A percentile compares a stretch with the other conserved stretches of the same genome.
phyloP scores from a whole-genome alignment of 1,140 invertebrate species.

The Heliconius melpomene region DNA sequence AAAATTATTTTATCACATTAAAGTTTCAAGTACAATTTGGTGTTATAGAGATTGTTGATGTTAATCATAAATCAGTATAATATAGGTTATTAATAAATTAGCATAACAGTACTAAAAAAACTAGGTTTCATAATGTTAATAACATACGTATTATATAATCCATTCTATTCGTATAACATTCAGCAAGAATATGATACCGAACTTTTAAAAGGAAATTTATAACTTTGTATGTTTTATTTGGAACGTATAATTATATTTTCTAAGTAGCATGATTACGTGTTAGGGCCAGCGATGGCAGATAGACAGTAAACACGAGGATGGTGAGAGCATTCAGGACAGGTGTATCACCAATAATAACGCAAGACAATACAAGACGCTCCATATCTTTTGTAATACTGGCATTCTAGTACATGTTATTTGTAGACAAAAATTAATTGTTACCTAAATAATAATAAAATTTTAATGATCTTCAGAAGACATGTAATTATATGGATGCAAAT shows the following conservation, averaged over 20 bases:
- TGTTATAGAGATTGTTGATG: background rate
- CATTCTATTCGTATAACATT: too few relatives aligned
- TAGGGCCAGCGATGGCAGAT: slow-evolving; percentile 63
- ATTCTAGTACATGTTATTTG: slow-evolving; percentile 18
- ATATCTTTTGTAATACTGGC: slow-evolving; percentile 24
- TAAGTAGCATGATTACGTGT: background rate
- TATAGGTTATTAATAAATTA: too few relatives aligned
- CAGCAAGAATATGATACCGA: too few relatives aligned
- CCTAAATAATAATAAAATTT: slow-evolving; percentile 38
- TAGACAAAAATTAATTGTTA: slow-evolving; percentile 38
- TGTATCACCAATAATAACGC: slow-evolving; percentile 50
- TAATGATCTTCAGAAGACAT: slow-evolving; percentile 14
- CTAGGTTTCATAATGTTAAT: background rate
- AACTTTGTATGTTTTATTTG: background rate
- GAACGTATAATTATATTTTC: background rate
- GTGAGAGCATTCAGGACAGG: slow-evolving; percentile 42
- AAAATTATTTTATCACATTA: background rate
- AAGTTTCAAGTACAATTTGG: background rate
- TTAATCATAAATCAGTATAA: background rate
- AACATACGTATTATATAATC: background rate
- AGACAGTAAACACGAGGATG: slow-evolving; percentile 24
- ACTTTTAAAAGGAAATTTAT: background rate
- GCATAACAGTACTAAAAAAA: too few relatives aligned
- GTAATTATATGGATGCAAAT: slow-evolving; percentile 17
- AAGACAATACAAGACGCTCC: slow-evolving; percentile 13